Conservation (phyloP, 2,888 invertebrate species). For the Balanococcus diminutus region DNA sequence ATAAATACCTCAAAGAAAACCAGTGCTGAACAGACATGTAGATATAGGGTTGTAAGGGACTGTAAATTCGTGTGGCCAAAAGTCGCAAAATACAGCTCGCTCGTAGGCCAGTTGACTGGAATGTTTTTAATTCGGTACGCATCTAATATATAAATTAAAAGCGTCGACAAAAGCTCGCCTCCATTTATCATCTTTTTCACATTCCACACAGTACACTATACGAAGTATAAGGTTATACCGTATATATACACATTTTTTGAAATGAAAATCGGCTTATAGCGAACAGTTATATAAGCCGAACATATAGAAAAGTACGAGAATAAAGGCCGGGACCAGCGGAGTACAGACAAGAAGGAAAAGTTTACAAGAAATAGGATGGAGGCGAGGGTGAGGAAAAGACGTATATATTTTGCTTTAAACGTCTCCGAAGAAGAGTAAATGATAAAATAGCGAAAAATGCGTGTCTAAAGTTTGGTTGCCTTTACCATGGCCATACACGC, state of each 20-base stretch:
- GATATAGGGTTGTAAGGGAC: too few species aligned
- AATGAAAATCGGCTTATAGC: constrained; percentile 25
- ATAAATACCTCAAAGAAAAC: too few species aligned
- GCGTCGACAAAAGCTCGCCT: constrained; percentile 27
- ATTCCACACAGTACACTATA: not conserved
- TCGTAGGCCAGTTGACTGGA: not conserved
- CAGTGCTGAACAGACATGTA: too few species aligned
- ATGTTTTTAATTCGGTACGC: constrained; percentile 27
- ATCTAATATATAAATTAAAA: constrained; percentile 31
- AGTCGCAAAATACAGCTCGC: not conserved
- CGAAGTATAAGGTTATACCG: not conserved
- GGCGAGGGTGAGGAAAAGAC: not conserved
- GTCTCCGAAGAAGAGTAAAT: not conserved
- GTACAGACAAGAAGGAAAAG: not conserved
- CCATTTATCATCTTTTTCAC: constrained; percentile 31
- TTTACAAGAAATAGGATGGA: not conserved
- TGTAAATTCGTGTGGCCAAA: too few species aligned
- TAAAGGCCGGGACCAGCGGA: not conserved
- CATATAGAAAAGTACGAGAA: not conserved
- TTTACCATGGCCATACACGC: not conserved
- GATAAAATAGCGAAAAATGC: constrained; percentile 27
- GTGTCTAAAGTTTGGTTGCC: not conserved
- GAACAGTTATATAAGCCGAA: constrained; percentile 13
- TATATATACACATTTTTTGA: constrained; percentile 8
- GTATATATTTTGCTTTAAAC: constrained; percentile 24